phyloP scores from a whole-genome alignment of 2,797 vertebrate genomes.

The Rhincodon typus region DNA sequence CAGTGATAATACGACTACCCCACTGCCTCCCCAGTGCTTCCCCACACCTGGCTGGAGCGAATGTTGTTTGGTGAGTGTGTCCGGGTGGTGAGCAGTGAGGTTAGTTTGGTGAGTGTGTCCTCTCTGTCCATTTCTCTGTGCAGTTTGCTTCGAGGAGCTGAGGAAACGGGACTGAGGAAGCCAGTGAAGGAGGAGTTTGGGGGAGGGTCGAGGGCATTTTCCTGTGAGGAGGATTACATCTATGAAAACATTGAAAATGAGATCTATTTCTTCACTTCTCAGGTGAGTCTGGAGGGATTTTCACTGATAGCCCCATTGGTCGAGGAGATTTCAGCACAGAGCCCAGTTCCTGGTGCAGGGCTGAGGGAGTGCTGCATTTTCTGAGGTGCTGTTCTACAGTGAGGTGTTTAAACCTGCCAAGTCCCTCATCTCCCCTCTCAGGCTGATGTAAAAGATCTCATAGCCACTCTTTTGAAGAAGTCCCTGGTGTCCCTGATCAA shows the following conservation, averaged over 20 bases:
- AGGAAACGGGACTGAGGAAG: conserved; percentile 85
- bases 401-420: background rate
- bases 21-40: too few relatives aligned
- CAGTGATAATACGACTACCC: too few relatives aligned
- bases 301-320: background rate
- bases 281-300: conserved; percentile 60
- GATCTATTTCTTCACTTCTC: conserved; percentile 89
- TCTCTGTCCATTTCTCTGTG: conserved; percentile 19
- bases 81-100: too few relatives aligned
- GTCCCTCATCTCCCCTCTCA: background rate
- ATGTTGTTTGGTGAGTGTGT: background rate
- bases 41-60: too few relatives aligned
- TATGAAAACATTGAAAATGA: conserved; percentile 95
- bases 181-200: conserved; percentile 85
- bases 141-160: conserved; percentile 87
- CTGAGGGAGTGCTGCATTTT: background rate
- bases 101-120: background rate
- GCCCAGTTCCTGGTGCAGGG: background rate
- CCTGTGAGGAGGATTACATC: conserved; percentile 95
- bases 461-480: background rate
- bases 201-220: conserved; percentile 80
- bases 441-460: background rate
- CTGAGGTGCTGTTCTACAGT: background rate
- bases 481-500: background rate
- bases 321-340: background rate